These are phyloP conservation scores for Dendroctonus ponderosae DNA, from an alignment of 1,140 invertebrate species.

Conservation along the genomic window DNA sequence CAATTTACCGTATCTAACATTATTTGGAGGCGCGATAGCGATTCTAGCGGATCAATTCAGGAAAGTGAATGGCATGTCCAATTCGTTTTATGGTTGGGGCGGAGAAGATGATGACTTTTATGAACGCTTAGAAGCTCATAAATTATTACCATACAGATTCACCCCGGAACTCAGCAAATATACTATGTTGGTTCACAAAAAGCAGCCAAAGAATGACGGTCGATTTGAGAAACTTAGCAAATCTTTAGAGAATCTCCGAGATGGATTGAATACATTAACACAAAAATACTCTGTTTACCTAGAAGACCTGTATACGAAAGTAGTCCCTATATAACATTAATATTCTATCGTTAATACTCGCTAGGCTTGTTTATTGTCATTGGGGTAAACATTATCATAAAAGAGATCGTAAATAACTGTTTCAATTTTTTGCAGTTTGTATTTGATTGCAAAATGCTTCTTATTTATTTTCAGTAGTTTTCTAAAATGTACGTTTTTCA, in stretches of 20 bases:
- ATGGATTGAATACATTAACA: slow-evolving; percentile 64
- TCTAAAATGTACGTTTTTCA: too few species aligned
- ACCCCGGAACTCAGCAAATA: slow-evolving; percentile 70
- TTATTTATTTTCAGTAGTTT: too few species aligned
- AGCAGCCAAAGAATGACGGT: slow-evolving; percentile 48
- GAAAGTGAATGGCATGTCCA: slow-evolving; percentile 88
- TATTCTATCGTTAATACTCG: too few species aligned
- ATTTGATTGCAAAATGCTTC: too few species aligned
- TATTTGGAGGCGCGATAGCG: slow-evolving; percentile 77
- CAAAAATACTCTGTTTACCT: slow-evolving; percentile 39
- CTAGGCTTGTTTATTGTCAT: too few species aligned
- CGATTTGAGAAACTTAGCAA: slow-evolving; percentile 61
- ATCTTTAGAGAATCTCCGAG: slow-evolving; percentile 59
- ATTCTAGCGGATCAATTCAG: slow-evolving; percentile 70
- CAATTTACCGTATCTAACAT: slow-evolving; percentile 69
- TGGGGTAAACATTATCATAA: too few species aligned
- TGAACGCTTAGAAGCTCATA: slow-evolving; percentile 55
- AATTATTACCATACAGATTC: slow-evolving; percentile 67
- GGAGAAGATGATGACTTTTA: slow-evolving; percentile 92
- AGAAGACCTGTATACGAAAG: slow-evolving; percentile 42
- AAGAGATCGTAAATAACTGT: too few species aligned
- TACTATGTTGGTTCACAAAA: slow-evolving; percentile 73
- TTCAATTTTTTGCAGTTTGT: too few species aligned
- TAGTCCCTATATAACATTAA: slow-evolving; percentile 24
- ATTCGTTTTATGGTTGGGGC: slow-evolving; percentile 84